These are phyloP conservation scores for Aelia acuminata DNA, from an alignment of 2,888 invertebrate species.

Conservation along the genomic window DNA sequence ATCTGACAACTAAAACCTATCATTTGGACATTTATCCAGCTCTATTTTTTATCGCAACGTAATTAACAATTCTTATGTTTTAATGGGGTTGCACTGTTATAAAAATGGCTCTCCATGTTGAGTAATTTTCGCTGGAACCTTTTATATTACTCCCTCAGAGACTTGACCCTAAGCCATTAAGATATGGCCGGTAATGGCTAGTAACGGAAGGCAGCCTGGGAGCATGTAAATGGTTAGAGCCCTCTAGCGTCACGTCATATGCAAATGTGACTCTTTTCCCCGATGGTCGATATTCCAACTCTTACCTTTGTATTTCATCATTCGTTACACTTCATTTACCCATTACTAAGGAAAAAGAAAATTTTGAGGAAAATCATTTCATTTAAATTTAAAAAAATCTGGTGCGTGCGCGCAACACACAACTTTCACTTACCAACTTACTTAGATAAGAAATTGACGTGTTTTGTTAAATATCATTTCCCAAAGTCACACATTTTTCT, in stretches of 20 bases:
- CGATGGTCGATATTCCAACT: background rate
- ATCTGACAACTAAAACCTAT: too few relatives aligned
- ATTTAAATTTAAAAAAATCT: too few relatives aligned
- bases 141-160: background rate
- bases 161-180: background rate
- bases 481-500: too few relatives aligned
- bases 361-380: too few relatives aligned
- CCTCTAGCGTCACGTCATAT: slow-evolving; percentile 9
- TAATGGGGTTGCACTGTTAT: too few relatives aligned
- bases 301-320: background rate
- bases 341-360: background rate
- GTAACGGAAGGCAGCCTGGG: background rate
- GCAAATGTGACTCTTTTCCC: slow-evolving; percentile 31
- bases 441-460: too few relatives aligned
- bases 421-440: too few relatives aligned
- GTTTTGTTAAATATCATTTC: too few relatives aligned
- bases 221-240: background rate
- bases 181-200: background rate
- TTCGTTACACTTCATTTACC: background rate
- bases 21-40: too few relatives aligned
- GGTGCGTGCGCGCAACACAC: too few relatives aligned
- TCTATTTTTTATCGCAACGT: too few relatives aligned
- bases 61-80: too few relatives aligned
- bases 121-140: background rate
- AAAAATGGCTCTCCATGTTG: background rate